phyloP scores from a whole-genome alignment of 2,113 vertebrate genomes.

The Pelecanus crispus region DNA sequence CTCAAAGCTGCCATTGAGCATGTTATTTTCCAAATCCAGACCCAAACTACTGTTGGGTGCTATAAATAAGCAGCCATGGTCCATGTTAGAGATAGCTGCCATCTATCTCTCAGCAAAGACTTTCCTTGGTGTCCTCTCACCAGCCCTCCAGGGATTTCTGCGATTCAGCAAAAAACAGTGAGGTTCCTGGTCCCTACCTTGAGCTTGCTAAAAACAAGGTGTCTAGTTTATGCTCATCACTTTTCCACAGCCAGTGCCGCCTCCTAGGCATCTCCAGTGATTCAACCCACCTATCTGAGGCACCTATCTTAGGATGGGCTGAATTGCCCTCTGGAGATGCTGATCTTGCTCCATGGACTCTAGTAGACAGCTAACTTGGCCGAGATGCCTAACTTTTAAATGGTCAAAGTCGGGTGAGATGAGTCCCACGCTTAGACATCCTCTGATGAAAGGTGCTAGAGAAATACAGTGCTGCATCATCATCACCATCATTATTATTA shows the following conservation, averaged over 20 bases:
- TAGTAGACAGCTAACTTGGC: background rate
- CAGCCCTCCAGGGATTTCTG: background rate
- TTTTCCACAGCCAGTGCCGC: background rate
- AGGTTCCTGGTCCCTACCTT: background rate
- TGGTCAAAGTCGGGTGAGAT: conserved; percentile 56
- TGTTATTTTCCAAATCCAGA: background rate
- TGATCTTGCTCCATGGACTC: conserved; percentile 13
- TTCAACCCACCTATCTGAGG: conserved; percentile 57
- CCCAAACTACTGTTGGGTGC: background rate
- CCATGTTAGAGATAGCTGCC: background rate
- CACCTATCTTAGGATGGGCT: conserved; percentile 35
- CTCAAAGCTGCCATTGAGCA: background rate
- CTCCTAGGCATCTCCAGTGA: conserved; percentile 42
- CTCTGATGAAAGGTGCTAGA: conserved; percentile 47
- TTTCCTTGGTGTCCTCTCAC: background rate
- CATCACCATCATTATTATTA: background rate
- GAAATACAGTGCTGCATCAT: background rate
- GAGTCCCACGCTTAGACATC: conserved; percentile 44
- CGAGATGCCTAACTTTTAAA: background rate
- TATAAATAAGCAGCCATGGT: background rate
- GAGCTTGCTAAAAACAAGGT: background rate
- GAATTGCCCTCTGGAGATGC: conserved; percentile 54
- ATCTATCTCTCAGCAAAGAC: background rate
- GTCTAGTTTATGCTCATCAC: background rate
- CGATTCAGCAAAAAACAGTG: background rate